Percentiles rank a stretch among this genome's conserved stretches.
Evolutionary conservation across 1,140 invertebrate genomes (phyloP).

Genomic region (Gerris buenoi): DNA sequence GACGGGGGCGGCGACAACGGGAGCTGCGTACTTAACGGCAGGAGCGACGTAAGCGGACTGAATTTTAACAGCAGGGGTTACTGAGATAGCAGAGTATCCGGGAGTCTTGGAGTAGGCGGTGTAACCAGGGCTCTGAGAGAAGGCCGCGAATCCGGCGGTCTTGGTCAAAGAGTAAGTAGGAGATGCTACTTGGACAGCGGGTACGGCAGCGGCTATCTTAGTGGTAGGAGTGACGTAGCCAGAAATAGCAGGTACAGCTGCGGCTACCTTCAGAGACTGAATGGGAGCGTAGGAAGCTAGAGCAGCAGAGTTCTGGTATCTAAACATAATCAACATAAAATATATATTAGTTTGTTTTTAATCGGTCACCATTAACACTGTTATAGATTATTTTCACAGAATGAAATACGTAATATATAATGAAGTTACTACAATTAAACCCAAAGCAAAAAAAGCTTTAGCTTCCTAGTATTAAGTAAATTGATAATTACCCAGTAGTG

Average conservation of each 20-base stretch:
- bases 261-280: constrained; percentile 12
- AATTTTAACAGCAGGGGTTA: not conserved
- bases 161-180: not conserved
- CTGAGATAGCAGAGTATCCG: constrained; percentile 10
- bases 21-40: constrained; percentile 8
- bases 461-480: constrained; percentile 3
- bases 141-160: not conserved
- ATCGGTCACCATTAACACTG: too few relatives aligned
- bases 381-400: too few relatives aligned
- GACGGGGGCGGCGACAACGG: constrained; percentile 7
- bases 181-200: constrained; percentile 14
- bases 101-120: not conserved
- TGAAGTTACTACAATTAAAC: not conserved
- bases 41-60: constrained; percentile 12
- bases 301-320: constrained; percentile 7
- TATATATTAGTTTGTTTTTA: too few relatives aligned
- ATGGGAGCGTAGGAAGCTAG: constrained; percentile 15
- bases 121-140: not conserved
- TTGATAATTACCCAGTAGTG: too few relatives aligned
- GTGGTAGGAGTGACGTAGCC: constrained; percentile 10
- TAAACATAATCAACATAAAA: too few relatives aligned
- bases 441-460: not conserved
- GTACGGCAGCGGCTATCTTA: constrained; percentile 15
- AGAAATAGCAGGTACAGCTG: constrained; percentile 9
- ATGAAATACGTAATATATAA: not conserved